Evolutionary conservation across 2,113 vertebrate genomes (phyloP), one percentile per base, ranked within the genome.

Genomic region (Eidolon helvum): DNA sequence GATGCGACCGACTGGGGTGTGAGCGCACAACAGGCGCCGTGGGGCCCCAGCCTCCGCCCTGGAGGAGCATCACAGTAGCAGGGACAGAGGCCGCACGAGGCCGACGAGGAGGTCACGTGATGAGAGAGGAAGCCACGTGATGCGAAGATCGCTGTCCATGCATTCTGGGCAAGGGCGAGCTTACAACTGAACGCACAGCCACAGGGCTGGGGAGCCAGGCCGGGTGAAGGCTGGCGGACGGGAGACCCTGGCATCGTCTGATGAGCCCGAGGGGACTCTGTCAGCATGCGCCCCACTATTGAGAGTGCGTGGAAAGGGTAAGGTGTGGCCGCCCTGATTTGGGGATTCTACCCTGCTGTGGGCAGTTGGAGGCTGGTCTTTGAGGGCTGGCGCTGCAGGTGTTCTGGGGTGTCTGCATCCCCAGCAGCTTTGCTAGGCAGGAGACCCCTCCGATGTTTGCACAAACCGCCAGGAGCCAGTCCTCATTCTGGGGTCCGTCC

Each of bases 261-360:
- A 7, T 22, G 30, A 28, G 9, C 22, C n/a, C n/a, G 28, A 19
- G 10, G 38, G 18, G 35, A 10, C 18, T 26, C 55, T 24, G 26
- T 12, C 10, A 40, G 11, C 24, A 43, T 26, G 24, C 24, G 0
- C 61, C 12, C 16, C 5, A 21, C 4, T 40, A 12, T 0, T 12
- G 14, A 86, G 18, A n/a, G 30, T 1, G 16, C 4, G 12, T 16
- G 45, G 8, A 33, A 43, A 66, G 50, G 18, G 33, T 0, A 22
- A 74, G 16, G 4, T 12, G 12, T 18, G 43, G 88, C 43, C 43
- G 48, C 40, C 15, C 7, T 43, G 43, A 43, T 43, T 8, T 7
- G 43, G 43, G 43, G 43, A 8, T 43, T 43, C 43, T 43, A 43
- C 43, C 43, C 43, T 1, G 43, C 43, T 43, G 43, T 8, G 43